These are phyloP conservation scores for Megathymus violae DNA, from an alignment of 1,140 invertebrate genomes.

Conservation along the genomic window DNA sequence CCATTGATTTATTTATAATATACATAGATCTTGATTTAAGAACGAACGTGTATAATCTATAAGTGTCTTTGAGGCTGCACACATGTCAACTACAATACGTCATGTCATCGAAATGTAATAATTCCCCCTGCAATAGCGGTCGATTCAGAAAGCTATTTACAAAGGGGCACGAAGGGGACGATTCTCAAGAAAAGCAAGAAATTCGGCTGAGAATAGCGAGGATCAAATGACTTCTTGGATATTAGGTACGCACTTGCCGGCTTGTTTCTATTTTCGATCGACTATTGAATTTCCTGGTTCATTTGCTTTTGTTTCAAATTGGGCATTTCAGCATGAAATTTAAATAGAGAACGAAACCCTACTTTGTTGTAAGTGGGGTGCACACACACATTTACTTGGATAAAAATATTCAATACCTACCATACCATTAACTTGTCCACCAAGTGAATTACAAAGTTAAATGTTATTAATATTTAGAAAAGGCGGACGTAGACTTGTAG, in stretches of 20 bases:
- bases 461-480: too few species aligned
- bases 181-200: conserved; percentile 56
- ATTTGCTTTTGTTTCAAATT: conserved; percentile 15
- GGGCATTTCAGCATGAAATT: neutral
- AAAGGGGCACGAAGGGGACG: conserved; percentile 57
- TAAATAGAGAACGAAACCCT: neutral
- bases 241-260: conserved; percentile 41
- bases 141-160: conserved; percentile 75
- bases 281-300: conserved; percentile 25
- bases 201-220: conserved; percentile 56
- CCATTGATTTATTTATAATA: too few species aligned
- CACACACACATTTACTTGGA: too few species aligned
- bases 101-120: conserved; percentile 81
- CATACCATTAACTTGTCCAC: too few species aligned
- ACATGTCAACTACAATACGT: conserved; percentile 72
- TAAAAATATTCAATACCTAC: too few species aligned
- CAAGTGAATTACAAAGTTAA: too few species aligned
- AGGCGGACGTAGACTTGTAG: too few species aligned
- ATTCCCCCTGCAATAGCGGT: conserved; percentile 60
- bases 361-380: neutral
- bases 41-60: neutral
- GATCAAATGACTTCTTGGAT: conserved; percentile 53
- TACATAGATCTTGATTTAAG: too few species aligned
- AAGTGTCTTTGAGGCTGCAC: conserved; percentile 6
- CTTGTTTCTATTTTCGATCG: conserved; percentile 45